Percentiles rank a stretch among this genome's conserved stretches.
phyloP scores from a whole-genome alignment of 1,140 invertebrate genomes.

The Colletes gigas region DNA sequence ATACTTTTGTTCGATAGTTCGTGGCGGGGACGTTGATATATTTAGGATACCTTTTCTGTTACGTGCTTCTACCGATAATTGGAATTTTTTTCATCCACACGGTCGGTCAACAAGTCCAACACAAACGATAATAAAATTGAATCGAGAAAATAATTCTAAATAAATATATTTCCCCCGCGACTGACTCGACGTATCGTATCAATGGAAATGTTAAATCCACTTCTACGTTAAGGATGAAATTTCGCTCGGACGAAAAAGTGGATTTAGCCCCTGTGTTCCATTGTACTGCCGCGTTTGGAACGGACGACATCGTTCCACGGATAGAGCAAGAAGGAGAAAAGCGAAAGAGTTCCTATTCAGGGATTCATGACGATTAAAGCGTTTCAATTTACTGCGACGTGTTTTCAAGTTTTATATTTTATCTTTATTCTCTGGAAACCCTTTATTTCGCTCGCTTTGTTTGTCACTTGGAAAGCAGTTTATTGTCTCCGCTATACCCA shows the following conservation, averaged over 20 bases:
- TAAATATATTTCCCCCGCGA: background rate
- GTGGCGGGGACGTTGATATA: no score
- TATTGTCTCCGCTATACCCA: background rate
- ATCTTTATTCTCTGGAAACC: background rate
- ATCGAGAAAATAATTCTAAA: no score
- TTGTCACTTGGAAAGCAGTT: background rate
- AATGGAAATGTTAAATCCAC: background rate
- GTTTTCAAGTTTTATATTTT: constrained; percentile 1
- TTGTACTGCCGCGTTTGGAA: background rate
- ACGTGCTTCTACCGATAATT: no score
- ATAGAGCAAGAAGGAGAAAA: background rate
- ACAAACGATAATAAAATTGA: no score
- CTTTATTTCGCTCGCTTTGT: background rate
- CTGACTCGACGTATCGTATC: background rate
- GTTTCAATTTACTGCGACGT: constrained; percentile 9
- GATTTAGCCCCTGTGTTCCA: background rate
- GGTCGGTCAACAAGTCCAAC: no score
- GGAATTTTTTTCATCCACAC: no score
- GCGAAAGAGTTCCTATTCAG: background rate
- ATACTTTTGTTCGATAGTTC: no score
- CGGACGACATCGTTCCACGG: background rate
- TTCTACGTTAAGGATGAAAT: background rate
- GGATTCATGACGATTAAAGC: background rate
- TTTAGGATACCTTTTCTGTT: no score
- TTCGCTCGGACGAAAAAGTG: background rate